phyloP scores from a whole-genome alignment of 2,113 vertebrate genomes.

The Psilopogon haemacephalus region DNA sequence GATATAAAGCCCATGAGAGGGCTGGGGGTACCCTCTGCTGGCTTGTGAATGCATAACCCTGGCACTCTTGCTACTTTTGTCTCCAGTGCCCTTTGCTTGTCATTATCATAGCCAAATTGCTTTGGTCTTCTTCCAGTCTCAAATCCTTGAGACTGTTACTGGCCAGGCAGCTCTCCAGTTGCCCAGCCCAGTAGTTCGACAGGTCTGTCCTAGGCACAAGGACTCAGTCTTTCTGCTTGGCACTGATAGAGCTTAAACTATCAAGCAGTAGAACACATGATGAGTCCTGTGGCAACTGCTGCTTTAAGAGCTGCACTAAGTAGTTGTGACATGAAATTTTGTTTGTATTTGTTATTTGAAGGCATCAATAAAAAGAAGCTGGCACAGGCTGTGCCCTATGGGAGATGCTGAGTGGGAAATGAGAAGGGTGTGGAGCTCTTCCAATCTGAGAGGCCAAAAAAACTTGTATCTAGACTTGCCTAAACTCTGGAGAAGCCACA shows the following conservation, averaged over 20 bases:
- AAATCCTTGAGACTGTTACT: neutral
- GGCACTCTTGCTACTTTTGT: neutral
- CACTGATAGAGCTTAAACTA: neutral
- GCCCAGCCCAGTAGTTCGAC: neutral
- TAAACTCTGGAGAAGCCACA: neutral
- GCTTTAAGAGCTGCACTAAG: neutral
- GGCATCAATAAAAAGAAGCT: neutral
- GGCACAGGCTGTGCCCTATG: neutral
- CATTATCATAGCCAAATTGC: neutral
- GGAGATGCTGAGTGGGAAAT: neutral
- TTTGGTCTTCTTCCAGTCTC: neutral
- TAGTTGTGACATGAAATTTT: neutral
- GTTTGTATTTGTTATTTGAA: neutral
- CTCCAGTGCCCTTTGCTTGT: neutral
- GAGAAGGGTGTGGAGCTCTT: neutral
- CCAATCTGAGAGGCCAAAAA: neutral
- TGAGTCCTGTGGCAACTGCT: neutral
- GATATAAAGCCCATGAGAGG: neutral
- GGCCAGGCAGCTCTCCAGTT: neutral
- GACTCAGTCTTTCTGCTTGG: neutral
- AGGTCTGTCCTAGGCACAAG: accelerated
- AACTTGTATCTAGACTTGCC: neutral
- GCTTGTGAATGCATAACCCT: conserved; percentile 28
- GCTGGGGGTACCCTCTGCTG: conserved; percentile 61
- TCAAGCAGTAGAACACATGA: neutral